Evolutionary conservation across 2,888 invertebrate species (phyloP), one percentile per base, ranked within the genome.

Genomic region (Scaptomyza tumidula): DNA sequence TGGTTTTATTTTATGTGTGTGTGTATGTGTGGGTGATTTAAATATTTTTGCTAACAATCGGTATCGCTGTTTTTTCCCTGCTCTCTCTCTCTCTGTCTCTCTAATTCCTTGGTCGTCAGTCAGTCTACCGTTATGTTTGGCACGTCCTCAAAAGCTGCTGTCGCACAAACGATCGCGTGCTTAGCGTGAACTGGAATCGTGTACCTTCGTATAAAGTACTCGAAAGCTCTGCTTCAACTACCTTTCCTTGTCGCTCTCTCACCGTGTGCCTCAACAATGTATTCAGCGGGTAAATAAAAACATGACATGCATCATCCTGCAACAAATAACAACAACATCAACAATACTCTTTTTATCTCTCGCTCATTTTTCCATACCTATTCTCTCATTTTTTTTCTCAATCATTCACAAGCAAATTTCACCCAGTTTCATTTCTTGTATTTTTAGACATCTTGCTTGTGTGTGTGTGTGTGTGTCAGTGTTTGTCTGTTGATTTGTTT

Each of bases 271-370:
- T 62, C 73, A 56, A 68, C 68, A 78, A 90, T 90, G 90, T 90
- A 90, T 86, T 89, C 91, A 63, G 90, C 91, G 80, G 90, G 90
- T 90, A 90, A 91, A 85, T 90, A 90, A 71, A 90, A 71, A 16
- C 10, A 62, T 45, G 64, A 64, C 44, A 54, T 53, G 11, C 39
- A 37, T 27, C 52, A 52, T 56, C 35, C 39, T 44, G 65, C 16
- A 48, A 19, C 31, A 53, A 44, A 63, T 46, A 46, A 39, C 45
- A 52, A n/a, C 3, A 49, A 59, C 16, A 39, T 48, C 37, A 53
- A 60, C 57, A 75, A 53, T 49, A 37, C 9, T 31, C 33, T 52
- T 5, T 35, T 1, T 37, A n/a, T 5, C n/a, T 37, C 37, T 6
- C 37, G 13, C 39, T 39, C 39, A n/a, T 49, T 35, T 53, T 39